Evolutionary conservation across 2,888 invertebrate species (phyloP), one percentile per base, ranked within the genome.

Genomic region (Philhelius pedissequus): DNA sequence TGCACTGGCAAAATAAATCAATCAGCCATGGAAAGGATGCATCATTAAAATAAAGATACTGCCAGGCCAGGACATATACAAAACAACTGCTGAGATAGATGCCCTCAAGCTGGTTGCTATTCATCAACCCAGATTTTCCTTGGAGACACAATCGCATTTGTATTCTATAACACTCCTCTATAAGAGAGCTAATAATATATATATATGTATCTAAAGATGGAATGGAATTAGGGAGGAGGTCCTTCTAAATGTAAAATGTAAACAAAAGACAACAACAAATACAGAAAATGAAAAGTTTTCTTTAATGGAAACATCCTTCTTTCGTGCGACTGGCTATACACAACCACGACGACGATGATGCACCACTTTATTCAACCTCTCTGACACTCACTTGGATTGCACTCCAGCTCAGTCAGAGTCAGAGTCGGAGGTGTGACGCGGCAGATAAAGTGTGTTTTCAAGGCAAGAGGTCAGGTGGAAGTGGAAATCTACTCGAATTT

Each of bases 401-500:
- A 81, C 69, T 73, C 82, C 82, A 68, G 71, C 68, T 76, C 13
- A 40, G 50, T 60, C 52, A 50, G 13, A 50, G 50, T 25, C 62
- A 52, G 64, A 50, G 50, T 25, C 62, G 43, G 64, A 43, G 58
- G 20, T 45, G 54, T 62, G 73, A 15, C 32, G 30, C 35, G 48
- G 38, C 22, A 54, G 45, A 40, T 66, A 60, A 35, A 48, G 25
- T 15, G 32, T 43, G 45, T 30, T 70, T 80, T 76, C 75, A 84
- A 84, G 84, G 84, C 84, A 76, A 80, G 84, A 76, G 84, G 84
- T 84, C 80, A 80, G 75, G 66, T 54, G 50, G 40, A 38, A 60
- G 30, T 15, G 20, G 38, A 35, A 56, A 32, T 15, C 20, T 22
- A 40, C 32, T 35, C 20, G 32, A 35, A 35, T 56, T 56, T 56